A percentile compares a stretch with the other conserved stretches of the same genome.
phyloP scores from a whole-genome alignment of 1,140 invertebrate genomes.

The Penaeus chinensis region DNA sequence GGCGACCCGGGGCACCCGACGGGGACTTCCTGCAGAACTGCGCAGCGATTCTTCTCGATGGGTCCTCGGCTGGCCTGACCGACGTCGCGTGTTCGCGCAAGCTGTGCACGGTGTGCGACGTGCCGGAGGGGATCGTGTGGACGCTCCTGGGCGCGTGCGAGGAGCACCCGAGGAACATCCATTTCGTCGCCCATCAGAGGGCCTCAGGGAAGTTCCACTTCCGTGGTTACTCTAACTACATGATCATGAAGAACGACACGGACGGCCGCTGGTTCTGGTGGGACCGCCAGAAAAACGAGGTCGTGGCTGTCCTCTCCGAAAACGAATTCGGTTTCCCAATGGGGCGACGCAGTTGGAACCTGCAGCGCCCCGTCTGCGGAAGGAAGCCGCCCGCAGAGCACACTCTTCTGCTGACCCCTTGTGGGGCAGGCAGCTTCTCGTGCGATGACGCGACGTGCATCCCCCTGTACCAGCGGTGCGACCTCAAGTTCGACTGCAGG shows the following conservation, averaged over 20 bases:
- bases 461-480: constrained; percentile 70
- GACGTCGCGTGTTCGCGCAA: constrained; percentile 51
- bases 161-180: constrained; percentile 54
- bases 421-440: constrained; percentile 66
- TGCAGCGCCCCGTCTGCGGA: constrained; percentile 52
- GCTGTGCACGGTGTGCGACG: constrained; percentile 47
- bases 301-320: constrained; percentile 40
- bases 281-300: constrained; percentile 46
- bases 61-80: constrained; percentile 21
- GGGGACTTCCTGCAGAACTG: constrained; percentile 54
- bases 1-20: no score
- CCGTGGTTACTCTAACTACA: constrained; percentile 55
- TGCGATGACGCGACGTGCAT: constrained; percentile 70
- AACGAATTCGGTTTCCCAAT: constrained; percentile 47
- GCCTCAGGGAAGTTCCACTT: constrained; percentile 43
- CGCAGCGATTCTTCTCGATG: constrained; percentile 27
- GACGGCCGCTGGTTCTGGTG: constrained; percentile 49
- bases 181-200: constrained; percentile 50
- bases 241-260: constrained; percentile 37
- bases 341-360: constrained; percentile 49
- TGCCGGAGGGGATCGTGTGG: constrained; percentile 53
- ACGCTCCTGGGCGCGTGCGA: constrained; percentile 58
- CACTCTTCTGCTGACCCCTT: constrained; percentile 52
- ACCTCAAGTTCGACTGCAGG: constrained; percentile 77
- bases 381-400: constrained; percentile 29